Percentiles rank a stretch among this genome's conserved stretches.
Evolutionary conservation across 2,113 vertebrate species (phyloP).

Genomic region (Tonatia bakeri): DNA sequence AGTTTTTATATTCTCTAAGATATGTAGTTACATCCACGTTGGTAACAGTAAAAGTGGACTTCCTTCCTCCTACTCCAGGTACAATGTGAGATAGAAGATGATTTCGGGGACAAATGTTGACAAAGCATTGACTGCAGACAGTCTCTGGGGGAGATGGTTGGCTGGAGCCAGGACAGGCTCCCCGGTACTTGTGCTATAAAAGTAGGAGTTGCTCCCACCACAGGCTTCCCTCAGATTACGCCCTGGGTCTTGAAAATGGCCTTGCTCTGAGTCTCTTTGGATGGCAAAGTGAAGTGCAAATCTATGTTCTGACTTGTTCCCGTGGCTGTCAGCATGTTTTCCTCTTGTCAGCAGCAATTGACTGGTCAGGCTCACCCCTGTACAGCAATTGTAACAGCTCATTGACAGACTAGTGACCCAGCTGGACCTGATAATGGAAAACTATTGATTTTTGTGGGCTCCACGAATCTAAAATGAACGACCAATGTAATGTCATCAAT

Average conservation of each 20-base stretch:
- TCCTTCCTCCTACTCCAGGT: background rate
- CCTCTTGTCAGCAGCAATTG: slow-evolving; percentile 95
- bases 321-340: slow-evolving; percentile 92
- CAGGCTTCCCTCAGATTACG: slow-evolving; percentile 58
- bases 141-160: background rate
- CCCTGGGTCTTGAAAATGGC: slow-evolving; percentile 84
- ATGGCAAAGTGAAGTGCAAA: slow-evolving; percentile 90
- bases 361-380: slow-evolving; percentile 92
- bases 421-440: slow-evolving; percentile 97
- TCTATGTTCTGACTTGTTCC: slow-evolving; percentile 95
- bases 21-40: background rate
- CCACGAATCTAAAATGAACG: slow-evolving; percentile 87
- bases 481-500: slow-evolving; percentile 88
- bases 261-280: slow-evolving; percentile 81
- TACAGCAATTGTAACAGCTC: slow-evolving; percentile 92
- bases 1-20: background rate
- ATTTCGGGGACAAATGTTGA: background rate
- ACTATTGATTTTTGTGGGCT: slow-evolving; percentile 95
- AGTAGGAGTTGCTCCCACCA: background rate
- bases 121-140: background rate
- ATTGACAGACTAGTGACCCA: slow-evolving; percentile 98
- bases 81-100: background rate
- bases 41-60: background rate
- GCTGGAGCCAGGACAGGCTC: slow-evolving; percentile 11
- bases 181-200: background rate